These are phyloP conservation scores for Corythoichthys intestinalis DNA, from an alignment of 2,113 vertebrate genomes.

Conservation along the genomic window DNA sequence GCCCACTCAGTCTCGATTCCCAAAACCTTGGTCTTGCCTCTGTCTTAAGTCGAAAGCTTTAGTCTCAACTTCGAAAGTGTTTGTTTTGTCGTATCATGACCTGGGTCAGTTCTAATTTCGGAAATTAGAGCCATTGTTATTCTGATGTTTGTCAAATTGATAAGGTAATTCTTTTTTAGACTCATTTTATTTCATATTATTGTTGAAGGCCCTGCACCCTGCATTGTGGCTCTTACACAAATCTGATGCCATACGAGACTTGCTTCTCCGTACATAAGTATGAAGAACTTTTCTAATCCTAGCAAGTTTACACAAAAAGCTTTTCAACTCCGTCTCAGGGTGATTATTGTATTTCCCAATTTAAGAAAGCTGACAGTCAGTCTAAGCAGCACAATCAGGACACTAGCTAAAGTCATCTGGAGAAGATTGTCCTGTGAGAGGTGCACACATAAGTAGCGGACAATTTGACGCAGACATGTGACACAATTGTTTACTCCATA, in stretches of 20 bases:
- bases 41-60: too few species aligned
- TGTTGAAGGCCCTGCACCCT: neutral
- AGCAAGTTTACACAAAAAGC: constrained; percentile 1
- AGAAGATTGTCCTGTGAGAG: neutral
- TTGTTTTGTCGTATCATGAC: too few species aligned
- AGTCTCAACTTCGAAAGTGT: too few species aligned
- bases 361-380: neutral
- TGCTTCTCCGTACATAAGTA: neutral
- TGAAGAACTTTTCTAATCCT: neutral
- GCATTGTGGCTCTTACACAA: neutral
- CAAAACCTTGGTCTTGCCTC: too few species aligned
- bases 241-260: neutral
- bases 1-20: too few species aligned
- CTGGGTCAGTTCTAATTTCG: too few species aligned
- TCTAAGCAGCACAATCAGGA: neutral
- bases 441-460: neutral
- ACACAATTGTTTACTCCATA: neutral
- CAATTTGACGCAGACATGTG: neutral
- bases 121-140: neutral
- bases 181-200: neutral
- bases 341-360: neutral
- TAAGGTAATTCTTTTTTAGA: neutral
- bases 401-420: neutral
- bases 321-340: neutral
- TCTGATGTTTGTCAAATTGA: neutral